Base-by-base conservation (phyloP, 2,888 invertebrate genomes). In the Deilephila porcellus region DNA sequence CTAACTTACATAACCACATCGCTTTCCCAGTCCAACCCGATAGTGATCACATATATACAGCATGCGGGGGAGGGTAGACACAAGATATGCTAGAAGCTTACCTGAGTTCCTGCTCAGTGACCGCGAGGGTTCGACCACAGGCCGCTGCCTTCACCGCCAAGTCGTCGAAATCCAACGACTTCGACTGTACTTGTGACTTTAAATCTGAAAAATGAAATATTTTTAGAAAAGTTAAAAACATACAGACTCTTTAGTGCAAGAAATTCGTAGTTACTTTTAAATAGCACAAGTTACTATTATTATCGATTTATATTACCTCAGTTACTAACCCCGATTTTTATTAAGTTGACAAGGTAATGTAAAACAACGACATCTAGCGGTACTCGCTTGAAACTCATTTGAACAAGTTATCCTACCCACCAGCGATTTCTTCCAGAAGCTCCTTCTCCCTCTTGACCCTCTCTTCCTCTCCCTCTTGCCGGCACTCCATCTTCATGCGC, bases 401-500 rank as follows among this genome's bases (percentile, higher is more conserved):
- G 8, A 32, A 32, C 32, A 8, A 37, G 37, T 11, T 37, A 37
- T 74, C 17, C 1, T 52, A 59, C 78, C 75, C 77, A 95, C 94
- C 95, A 81, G 89, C 88, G 73, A 93, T 93, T 80, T 94, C 93
- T 77, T 92, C 91, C 75, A 94, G 76, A 70, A 95, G 79, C 72
- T 93, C 93, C 64, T 89, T 94, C 80, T 95, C 95, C 67, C 95
- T 89, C 78, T 94, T 91, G 1, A 92, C 88, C 74, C 94, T 89
- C 67, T 95, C 94, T 76, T 94, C 95, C 67, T 95, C 93, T 53
- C 94, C 93, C 78, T 95, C 95, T 76, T 94, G 93, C 14, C 95
- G 88, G 82, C 96, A 96, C 81, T 96, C 96, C 73, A 94, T 90
- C 90, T 96, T 96, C 88, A 96, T 95, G 64, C 95, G 87, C 73